Evolutionary conservation across 2,888 invertebrate species (phyloP).

Genomic region (Oeneis ivallda): DNA sequence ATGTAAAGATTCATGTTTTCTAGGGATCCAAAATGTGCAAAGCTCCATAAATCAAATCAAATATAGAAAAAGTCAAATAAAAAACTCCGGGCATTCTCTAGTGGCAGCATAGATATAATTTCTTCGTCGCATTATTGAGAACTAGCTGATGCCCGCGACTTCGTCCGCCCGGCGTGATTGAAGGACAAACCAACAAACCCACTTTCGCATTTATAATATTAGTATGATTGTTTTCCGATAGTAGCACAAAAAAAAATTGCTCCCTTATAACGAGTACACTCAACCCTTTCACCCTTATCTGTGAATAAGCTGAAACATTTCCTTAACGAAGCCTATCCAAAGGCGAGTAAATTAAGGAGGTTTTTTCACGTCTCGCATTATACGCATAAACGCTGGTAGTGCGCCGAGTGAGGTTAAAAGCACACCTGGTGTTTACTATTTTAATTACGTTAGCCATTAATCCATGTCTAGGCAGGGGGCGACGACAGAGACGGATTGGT

Average conservation of each 20-base stretch:
- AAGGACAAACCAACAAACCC: no score
- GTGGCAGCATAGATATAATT: no score
- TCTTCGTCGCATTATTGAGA: constrained; percentile 1
- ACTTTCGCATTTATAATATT: no score
- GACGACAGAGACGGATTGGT: constrained; percentile 67
- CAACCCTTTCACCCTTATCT: constrained; percentile 31
- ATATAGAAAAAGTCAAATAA: no score
- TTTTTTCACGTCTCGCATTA: constrained; percentile 39
- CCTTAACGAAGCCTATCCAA: constrained; percentile 38
- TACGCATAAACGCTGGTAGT: constrained; percentile 44
- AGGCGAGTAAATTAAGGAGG: constrained; percentile 38
- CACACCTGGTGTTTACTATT: constrained; percentile 71
- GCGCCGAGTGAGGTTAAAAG: constrained; percentile 45
- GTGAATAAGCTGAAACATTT: constrained; percentile 38
- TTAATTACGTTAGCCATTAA: constrained; percentile 72
- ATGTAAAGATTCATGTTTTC: no score
- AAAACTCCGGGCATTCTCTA: no score
- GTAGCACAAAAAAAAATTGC: constrained; percentile 5
- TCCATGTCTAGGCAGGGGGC: constrained; percentile 63
- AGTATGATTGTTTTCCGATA: no score
- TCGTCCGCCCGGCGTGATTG: no score
- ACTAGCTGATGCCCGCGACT: no score
- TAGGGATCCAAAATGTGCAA: no score
- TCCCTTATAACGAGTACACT: constrained; percentile 25
- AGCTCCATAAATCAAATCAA: no score